These are phyloP conservation scores for Anoplius nigerrimus DNA, from an alignment of 2,888 invertebrate species.

Conservation along the genomic window DNA sequence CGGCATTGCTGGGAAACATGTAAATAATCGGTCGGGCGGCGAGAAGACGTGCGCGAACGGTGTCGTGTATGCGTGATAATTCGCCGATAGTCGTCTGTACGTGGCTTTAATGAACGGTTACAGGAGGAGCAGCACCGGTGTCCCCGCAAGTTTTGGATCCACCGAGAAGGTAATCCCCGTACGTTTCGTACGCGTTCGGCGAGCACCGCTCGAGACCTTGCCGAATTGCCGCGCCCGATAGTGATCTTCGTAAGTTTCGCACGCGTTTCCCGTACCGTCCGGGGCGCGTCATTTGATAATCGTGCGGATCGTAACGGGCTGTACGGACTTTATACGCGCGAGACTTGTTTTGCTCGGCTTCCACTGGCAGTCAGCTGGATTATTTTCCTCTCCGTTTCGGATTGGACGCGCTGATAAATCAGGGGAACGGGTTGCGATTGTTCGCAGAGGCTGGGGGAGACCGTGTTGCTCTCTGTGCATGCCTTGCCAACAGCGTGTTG, in stretches of 20 bases:
- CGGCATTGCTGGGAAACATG: constrained; percentile 41
- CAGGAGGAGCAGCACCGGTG: constrained; percentile 35
- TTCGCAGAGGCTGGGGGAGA: background rate
- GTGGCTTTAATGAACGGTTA: constrained; percentile 34
- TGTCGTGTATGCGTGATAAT: constrained; percentile 39
- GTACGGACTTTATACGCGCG: constrained; percentile 34
- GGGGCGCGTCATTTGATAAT: constrained; percentile 10
- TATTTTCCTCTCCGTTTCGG: constrained; percentile 22
- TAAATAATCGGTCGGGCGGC: constrained; percentile 29
- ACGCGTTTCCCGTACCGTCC: background rate
- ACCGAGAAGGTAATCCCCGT: constrained; percentile 39
- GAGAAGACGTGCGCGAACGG: constrained; percentile 20
- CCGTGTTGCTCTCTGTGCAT: background rate
- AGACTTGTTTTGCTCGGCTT: constrained; percentile 28
- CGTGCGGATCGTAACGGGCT: constrained; percentile 17
- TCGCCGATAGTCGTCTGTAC: constrained; percentile 19
- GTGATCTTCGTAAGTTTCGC: no score
- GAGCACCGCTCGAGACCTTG: no score
- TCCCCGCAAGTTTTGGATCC: constrained; percentile 37
- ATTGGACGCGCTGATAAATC: constrained; percentile 23
- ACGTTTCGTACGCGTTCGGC: constrained; percentile 16
- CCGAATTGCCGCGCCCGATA: no score
- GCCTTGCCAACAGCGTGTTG: background rate
- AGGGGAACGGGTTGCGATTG: constrained; percentile 14
- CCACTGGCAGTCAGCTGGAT: constrained; percentile 6